Evolutionary conservation across 2,888 invertebrate genomes (phyloP).

Genomic region (Drosophila siamana): DNA sequence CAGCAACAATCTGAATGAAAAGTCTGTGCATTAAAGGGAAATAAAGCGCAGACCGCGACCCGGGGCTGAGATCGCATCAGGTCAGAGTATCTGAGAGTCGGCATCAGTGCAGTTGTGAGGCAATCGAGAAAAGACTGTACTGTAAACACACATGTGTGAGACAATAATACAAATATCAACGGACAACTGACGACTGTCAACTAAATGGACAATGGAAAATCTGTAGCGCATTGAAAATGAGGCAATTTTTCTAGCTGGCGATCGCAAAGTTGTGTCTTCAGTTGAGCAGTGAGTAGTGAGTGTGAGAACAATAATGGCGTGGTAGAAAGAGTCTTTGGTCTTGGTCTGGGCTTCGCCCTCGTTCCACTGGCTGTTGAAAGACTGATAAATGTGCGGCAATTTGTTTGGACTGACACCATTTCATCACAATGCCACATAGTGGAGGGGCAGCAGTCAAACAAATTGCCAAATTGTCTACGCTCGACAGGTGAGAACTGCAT

Average conservation of each 20-base stretch:
- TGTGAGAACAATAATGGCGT: conserved; percentile 29
- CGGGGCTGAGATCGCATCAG: conserved; percentile 31
- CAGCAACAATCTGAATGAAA: conserved; percentile 67
- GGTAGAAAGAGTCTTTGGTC: background rate
- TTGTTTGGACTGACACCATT: conserved; percentile 76
- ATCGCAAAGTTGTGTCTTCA: conserved; percentile 13
- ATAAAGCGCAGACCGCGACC: conserved; percentile 36
- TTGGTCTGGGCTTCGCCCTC: conserved; percentile 7
- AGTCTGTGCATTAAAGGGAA: conserved; percentile 63
- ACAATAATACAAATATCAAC: conserved; percentile 54
- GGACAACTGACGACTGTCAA: conserved; percentile 18
- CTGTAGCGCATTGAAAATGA: conserved; percentile 59
- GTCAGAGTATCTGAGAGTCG: conserved; percentile 53
- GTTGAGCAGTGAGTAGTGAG: too few relatives aligned
- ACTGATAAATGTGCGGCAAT: conserved; percentile 78
- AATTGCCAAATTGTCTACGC: conserved; percentile 59
- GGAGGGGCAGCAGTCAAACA: conserved; percentile 41
- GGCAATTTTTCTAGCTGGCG: conserved; percentile 55
- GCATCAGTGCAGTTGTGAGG: conserved; percentile 39
- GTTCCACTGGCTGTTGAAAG: conserved; percentile 53
- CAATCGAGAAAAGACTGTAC: conserved; percentile 12
- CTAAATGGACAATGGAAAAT: conserved; percentile 53
- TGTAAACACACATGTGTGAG: conserved; percentile 2
- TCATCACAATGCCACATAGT: conserved; percentile 59
- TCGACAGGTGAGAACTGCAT: conserved; percentile 58